A percentile compares a stretch with the other conserved stretches of the same genome.
Conservation (phyloP, 2,888 invertebrate genomes). For the Andrena chrysosceles region DNA sequence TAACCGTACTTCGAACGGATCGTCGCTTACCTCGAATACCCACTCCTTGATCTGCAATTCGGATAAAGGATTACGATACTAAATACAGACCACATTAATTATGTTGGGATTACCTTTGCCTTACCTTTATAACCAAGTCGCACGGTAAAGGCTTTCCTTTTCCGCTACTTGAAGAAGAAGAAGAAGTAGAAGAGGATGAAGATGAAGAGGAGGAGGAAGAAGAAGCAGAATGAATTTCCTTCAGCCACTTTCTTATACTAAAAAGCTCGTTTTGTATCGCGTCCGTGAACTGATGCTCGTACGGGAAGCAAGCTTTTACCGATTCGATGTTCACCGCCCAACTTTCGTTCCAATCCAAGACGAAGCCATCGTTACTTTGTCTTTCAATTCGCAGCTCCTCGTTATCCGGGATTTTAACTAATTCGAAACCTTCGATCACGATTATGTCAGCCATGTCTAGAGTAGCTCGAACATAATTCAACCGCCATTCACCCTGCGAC, state of each 20-base stretch:
- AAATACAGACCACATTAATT: neutral
- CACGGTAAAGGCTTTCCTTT: slow-evolving; percentile 92
- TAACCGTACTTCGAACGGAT: slow-evolving; percentile 98
- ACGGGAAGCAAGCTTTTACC: slow-evolving; percentile 92
- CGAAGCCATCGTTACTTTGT: slow-evolving; percentile 90
- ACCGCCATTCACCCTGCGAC: slow-evolving; percentile 80
- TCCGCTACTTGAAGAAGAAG: slow-evolving; percentile 84
- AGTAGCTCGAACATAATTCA: slow-evolving; percentile 85
- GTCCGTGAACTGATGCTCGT: slow-evolving; percentile 94
- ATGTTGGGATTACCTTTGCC: neutral
- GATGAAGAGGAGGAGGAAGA: too few species aligned
- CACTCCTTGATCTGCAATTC: slow-evolving; percentile 91
- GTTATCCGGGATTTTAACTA: slow-evolving; percentile 88
- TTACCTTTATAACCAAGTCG: slow-evolving; percentile 94
- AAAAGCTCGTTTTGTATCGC: slow-evolving; percentile 95
- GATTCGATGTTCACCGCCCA: slow-evolving; percentile 89
- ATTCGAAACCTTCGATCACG: slow-evolving; percentile 89
- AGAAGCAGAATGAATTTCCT: slow-evolving; percentile 89
- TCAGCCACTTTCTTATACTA: slow-evolving; percentile 97
- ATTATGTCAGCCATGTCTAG: slow-evolving; percentile 91
- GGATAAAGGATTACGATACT: neutral
- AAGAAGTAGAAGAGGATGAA: too few species aligned
- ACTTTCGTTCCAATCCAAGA: slow-evolving; percentile 90
- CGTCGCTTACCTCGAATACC: slow-evolving; percentile 96
- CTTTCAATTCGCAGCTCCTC: slow-evolving; percentile 90